Conservation (phyloP, 2,888 invertebrate genomes). For the Mesorhabditis sp. region DNA sequence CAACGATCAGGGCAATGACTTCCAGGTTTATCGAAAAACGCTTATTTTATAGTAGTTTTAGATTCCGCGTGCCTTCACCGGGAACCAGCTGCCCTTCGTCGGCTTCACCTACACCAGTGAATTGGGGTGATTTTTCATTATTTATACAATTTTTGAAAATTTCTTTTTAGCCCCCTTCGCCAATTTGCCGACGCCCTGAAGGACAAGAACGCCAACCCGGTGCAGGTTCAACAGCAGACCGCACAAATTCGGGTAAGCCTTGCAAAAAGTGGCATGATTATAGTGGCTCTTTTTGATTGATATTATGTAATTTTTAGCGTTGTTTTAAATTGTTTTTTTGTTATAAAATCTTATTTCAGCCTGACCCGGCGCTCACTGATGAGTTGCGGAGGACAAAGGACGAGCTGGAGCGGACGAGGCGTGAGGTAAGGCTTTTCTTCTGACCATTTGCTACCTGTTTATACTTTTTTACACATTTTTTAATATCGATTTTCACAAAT, state of each 20-base stretch:
- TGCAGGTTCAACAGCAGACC: not conserved
- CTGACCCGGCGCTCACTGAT: not conserved
- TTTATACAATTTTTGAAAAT: not conserved
- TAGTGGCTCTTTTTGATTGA: too few relatives aligned
- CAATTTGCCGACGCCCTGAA: constrained; percentile 3
- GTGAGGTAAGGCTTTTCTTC: not conserved
- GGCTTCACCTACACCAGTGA: constrained; percentile 93
- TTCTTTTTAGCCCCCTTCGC: constrained; percentile 7
- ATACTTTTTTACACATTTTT: too few relatives aligned
- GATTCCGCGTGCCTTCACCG: constrained; percentile 92
- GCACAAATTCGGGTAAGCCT: too few relatives aligned
- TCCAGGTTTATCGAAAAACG: constrained; percentile 66
- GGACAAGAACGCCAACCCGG: not conserved
- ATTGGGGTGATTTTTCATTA: constrained; percentile 21
- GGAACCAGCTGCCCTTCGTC: constrained; percentile 95
- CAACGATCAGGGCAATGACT: constrained; percentile 73
- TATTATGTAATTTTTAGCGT: too few relatives aligned
- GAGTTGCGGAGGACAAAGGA: not conserved
- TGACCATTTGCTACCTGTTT: too few relatives aligned
- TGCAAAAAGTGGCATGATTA: too few relatives aligned
- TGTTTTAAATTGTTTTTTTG: too few relatives aligned
- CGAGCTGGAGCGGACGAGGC: not conserved
- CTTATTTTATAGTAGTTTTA: not conserved
- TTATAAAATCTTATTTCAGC: not conserved
- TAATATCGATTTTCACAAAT: too few relatives aligned